Conservation (phyloP, 2,797 vertebrate species). For the Falco novaeseelandiae region DNA sequence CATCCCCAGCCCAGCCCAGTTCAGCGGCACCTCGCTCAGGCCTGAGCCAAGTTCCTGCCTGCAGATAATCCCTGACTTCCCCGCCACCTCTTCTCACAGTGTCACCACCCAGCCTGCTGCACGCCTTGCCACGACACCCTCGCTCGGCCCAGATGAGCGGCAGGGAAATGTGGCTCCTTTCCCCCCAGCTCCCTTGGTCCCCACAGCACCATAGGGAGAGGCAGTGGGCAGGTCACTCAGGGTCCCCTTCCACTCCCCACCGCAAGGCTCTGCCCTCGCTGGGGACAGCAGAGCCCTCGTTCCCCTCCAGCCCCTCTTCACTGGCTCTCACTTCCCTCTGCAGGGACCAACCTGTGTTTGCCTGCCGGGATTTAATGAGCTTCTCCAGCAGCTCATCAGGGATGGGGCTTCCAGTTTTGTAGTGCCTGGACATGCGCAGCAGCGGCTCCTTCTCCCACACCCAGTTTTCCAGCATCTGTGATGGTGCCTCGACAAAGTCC, state of each 20-base stretch:
- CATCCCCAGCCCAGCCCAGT: neutral
- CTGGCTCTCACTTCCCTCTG: neutral
- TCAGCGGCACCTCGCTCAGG: neutral
- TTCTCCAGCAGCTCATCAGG: slow-evolving; percentile 90
- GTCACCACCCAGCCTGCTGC: neutral
- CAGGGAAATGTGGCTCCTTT: neutral
- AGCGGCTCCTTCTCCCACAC: slow-evolving; percentile 96
- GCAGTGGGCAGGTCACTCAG: neutral
- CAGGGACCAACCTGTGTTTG: slow-evolving; percentile 86
- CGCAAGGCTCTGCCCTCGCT: neutral
- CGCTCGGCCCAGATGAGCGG: accelerated
- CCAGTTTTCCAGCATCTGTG: slow-evolving; percentile 99
- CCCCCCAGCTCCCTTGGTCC: accelerated
- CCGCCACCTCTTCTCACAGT: neutral
- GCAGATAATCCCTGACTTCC: neutral
- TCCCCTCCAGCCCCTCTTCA: too few species aligned
- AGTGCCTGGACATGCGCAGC: slow-evolving; percentile 91
- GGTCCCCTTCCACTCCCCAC: neutral
- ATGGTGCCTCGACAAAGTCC: slow-evolving; percentile 96
- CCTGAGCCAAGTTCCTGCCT: neutral
- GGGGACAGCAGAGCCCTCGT: neutral
- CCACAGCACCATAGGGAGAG: neutral
- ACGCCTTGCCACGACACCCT: neutral
- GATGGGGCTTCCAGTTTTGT: slow-evolving; percentile 82
- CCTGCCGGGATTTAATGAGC: slow-evolving; percentile 92